A percentile compares a stretch with the other conserved stretches of the same genome.
Evolutionary conservation across 2,113 vertebrate genomes (phyloP).

Genomic region (Toxotes jaculatrix): DNA sequence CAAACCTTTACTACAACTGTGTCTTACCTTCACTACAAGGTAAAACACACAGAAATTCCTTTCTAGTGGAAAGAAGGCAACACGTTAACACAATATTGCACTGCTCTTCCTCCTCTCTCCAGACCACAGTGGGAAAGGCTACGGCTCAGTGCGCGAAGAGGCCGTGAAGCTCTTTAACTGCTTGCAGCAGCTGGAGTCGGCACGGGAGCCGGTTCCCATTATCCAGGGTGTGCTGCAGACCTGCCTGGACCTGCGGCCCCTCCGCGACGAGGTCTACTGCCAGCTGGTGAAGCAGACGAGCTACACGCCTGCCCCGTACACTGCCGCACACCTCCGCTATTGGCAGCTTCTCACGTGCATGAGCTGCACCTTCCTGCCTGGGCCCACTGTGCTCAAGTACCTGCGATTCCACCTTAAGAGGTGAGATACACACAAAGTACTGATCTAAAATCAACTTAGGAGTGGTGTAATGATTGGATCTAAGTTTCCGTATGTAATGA

Average conservation of each 20-base stretch:
- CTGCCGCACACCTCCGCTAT: slow-evolving; percentile 89
- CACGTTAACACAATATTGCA: background rate
- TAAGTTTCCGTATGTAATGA: background rate
- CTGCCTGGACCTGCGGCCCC: slow-evolving; percentile 93
- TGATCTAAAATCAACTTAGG: background rate
- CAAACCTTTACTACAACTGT: background rate
- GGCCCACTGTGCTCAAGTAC: slow-evolving; percentile 88
- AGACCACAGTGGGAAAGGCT: slow-evolving; percentile 87
- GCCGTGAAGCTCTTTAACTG: slow-evolving; percentile 96
- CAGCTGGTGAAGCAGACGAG: slow-evolving; percentile 98
- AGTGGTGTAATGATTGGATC: background rate
- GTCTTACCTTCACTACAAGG: no score
- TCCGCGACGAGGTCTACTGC: slow-evolving; percentile 98
- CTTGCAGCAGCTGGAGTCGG: slow-evolving; percentile 93
- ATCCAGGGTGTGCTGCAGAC: slow-evolving; percentile 98
- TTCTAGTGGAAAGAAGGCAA: background rate
- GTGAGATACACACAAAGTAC: slow-evolving; percentile 73
- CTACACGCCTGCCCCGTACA: slow-evolving; percentile 83
- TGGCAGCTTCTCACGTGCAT: slow-evolving; percentile 99
- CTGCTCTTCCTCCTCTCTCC: slow-evolving; percentile 1
- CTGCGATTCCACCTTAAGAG: slow-evolving; percentile 94
- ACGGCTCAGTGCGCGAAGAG: slow-evolving; percentile 92
- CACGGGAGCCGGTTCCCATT: slow-evolving; percentile 90
- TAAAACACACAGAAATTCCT: background rate
- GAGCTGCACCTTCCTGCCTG: slow-evolving; percentile 96